A percentile compares a stretch with the other conserved stretches of the same genome.
Evolutionary conservation across 2,888 invertebrate species (phyloP).

Genomic region (Hydropsyche betteni): DNA sequence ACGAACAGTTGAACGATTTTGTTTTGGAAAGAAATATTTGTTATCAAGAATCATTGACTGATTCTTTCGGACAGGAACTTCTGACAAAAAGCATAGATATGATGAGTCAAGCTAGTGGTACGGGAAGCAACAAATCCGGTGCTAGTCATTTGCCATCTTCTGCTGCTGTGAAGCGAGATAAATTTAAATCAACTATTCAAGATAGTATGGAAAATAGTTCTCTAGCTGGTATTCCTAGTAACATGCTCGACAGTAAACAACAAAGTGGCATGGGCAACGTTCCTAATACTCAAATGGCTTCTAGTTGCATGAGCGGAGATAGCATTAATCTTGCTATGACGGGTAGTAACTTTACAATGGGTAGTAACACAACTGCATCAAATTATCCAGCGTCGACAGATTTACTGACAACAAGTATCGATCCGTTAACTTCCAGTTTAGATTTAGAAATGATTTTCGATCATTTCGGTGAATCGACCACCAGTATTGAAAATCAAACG

Average conservation of each 20-base stretch:
- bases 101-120: conserved; percentile 56
- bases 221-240: conserved; percentile 59
- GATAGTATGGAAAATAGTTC: conserved; percentile 58
- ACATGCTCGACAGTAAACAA: conserved; percentile 60
- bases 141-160: conserved; percentile 41
- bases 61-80: conserved; percentile 62
- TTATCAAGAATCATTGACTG: conserved; percentile 64
- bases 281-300: conserved; percentile 55
- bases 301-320: conserved; percentile 60
- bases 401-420: conserved; percentile 62
- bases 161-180: conserved; percentile 38
- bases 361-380: conserved; percentile 62
- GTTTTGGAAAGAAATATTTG: conserved; percentile 64
- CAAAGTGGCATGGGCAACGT: conserved; percentile 54
- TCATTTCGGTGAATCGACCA: conserved; percentile 67
- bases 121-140: conserved; percentile 55
- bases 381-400: conserved; percentile 61
- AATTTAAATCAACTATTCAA: conserved; percentile 36
- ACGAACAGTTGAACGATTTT: conserved; percentile 63
- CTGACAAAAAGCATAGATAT: conserved; percentile 59
- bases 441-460: conserved; percentile 72
- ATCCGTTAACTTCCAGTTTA: conserved; percentile 59
- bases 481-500: conserved; percentile 40
- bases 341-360: conserved; percentile 62
- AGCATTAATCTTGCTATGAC: conserved; percentile 63